Evolutionary conservation across 2,113 vertebrate genomes (phyloP).

Genomic region (Uria lomvia): DNA sequence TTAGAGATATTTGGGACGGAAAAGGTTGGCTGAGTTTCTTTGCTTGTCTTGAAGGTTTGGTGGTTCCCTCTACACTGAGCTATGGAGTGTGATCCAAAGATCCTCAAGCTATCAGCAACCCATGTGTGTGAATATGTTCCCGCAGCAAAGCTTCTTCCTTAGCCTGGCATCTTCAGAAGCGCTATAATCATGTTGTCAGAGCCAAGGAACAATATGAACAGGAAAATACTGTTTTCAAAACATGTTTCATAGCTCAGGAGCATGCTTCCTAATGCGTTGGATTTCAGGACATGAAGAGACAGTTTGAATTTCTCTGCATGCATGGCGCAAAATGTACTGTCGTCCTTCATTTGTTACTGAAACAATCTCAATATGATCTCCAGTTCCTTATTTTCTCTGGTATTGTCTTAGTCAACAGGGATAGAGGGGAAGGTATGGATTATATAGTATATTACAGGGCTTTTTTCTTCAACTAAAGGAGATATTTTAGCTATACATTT

Average conservation of each 20-base stretch:
- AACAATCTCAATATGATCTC: neutral
- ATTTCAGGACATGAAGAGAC: neutral
- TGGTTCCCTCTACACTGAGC: neutral
- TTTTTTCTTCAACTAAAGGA: neutral
- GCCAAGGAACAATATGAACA: neutral
- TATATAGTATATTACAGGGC: too few species aligned
- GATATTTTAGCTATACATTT: neutral
- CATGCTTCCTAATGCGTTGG: neutral
- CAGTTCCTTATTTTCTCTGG: neutral
- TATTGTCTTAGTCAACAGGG: accelerated
- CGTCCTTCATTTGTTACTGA: neutral
- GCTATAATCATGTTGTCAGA: neutral
- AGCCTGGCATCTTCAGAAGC: neutral
- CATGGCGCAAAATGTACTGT: neutral
- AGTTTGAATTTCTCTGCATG: neutral
- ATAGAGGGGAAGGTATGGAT: neutral
- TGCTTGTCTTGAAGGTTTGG: neutral
- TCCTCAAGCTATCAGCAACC: neutral
- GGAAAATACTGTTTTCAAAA: neutral
- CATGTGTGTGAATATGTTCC: neutral
- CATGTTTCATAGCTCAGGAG: neutral
- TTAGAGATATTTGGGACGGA: neutral
- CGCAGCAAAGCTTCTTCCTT: neutral
- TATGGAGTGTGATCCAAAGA: neutral
- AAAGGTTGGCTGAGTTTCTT: neutral